Evolutionary conservation across 2,888 invertebrate species (phyloP).

Genomic region (Ferrisia virgata): DNA sequence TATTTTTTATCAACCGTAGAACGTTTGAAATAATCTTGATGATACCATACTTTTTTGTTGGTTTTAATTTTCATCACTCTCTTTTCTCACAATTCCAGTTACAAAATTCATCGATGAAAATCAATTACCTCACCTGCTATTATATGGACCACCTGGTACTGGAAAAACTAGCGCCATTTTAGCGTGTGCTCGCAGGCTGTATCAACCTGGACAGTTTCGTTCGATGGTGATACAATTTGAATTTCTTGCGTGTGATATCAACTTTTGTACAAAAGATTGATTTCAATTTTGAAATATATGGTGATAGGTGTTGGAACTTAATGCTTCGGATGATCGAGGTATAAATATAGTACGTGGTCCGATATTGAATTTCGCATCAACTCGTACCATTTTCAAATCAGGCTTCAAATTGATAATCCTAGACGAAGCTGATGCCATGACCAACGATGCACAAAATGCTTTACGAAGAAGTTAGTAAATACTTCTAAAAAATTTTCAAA

Average conservation of each 20-base stretch:
- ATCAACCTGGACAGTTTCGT: constrained; percentile 81
- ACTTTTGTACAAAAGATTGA: background rate
- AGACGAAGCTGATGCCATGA: constrained; percentile 99
- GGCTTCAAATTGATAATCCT: constrained; percentile 93
- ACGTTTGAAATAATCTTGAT: no score
- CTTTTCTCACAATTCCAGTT: constrained; percentile 58
- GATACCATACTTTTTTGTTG: no score
- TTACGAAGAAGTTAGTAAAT: constrained; percentile 75
- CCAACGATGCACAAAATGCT: constrained; percentile 98
- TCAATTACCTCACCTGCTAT: constrained; percentile 89
- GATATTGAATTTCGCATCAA: constrained; percentile 94
- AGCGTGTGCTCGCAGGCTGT: constrained; percentile 90
- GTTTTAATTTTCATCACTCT: no score
- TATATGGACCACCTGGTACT: constrained; percentile 98
- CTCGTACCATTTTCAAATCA: constrained; percentile 88
- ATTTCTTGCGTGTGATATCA: background rate
- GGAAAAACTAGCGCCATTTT: constrained; percentile 97
- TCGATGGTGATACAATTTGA: constrained; percentile 72
- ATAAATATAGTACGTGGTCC: constrained; percentile 92
- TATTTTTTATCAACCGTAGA: no score
- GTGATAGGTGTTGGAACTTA: constrained; percentile 76
- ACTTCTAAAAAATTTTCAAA: background rate
- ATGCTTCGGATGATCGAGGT: constrained; percentile 98
- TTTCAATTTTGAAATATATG: background rate
- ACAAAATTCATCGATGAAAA: constrained; percentile 84